Evolutionary conservation across 2,888 invertebrate species (phyloP), one percentile per base, ranked within the genome.

Genomic region (Chaetoderma sp.): DNA sequence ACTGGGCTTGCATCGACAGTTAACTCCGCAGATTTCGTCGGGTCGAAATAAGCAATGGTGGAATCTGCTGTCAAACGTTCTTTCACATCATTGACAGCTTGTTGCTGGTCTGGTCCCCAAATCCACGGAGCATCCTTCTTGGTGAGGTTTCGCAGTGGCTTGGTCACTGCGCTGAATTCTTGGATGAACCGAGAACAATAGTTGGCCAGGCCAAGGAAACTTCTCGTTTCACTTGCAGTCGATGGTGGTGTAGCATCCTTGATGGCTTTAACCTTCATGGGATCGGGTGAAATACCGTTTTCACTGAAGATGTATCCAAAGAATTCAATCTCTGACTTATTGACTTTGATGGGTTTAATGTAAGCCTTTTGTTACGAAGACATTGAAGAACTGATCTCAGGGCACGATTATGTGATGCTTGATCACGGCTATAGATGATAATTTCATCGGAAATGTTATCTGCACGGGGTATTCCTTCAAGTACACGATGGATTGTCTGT

Each of bases 381-480:
- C 65, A 67, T 57, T 62, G 54, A 57, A 70, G 69, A 27, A 81
- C 78, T 57, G 68, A 45, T 27, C 63, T 32, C 18, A 85, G 63
- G 8, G 78, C 63, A 27, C 27, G 39, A 63, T 86, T 79, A 62
- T 83, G 85, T 55, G 82, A 76, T 49, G 71, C 36, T 64, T 71
- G 67, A 10, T 60, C 65, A 60, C 65, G 73, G 1, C 78, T 84
- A 76, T 64, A 79, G 10, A 87, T 66, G 4, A 85, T 59, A 54
- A 87, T 84, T 71, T 86, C 85, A 72, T 86, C 86, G 28, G 81
- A 82, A 52, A 80, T 79, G 58, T 83, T 85, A 27, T 83, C 65
- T 4, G 75, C 77, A 0, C 84, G 83, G 42, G 82, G 74, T 21
- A 83, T 83, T 6, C 71, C 74, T 44, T 65, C 33, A 2, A 87